phyloP scores from a whole-genome alignment of 2,113 vertebrate genomes.

The Irena cyanogastra region DNA sequence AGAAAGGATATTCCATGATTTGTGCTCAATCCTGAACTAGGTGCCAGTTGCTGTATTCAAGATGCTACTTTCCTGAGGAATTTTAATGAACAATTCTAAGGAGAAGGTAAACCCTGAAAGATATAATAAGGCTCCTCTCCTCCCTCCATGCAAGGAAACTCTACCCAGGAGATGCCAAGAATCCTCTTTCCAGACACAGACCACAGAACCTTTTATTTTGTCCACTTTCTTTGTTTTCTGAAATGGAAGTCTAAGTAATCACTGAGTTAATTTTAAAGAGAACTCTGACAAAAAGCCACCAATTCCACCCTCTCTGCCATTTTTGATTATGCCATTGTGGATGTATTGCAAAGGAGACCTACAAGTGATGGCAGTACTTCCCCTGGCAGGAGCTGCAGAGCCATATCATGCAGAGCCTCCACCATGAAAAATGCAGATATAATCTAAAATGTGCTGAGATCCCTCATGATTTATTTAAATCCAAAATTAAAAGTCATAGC shows the following conservation, averaged over 20 bases:
- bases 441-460: conserved; percentile 1
- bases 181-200: neutral
- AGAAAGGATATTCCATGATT: neutral
- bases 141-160: neutral
- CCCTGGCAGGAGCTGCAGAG: neutral
- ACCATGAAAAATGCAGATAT: neutral
- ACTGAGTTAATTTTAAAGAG: neutral
- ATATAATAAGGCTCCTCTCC: neutral
- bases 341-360: neutral
- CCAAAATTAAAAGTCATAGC: neutral
- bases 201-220: neutral
- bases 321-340: neutral
- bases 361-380: neutral
- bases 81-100: neutral
- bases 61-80: neutral
- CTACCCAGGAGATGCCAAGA: neutral
- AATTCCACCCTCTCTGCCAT: neutral
- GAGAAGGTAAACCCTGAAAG: neutral
- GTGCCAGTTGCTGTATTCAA: neutral
- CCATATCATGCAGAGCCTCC: neutral
- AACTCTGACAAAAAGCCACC: neutral
- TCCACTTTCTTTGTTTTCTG: neutral
- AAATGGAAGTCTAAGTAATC: neutral
- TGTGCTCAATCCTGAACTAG: neutral
- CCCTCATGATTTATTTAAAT: conserved; percentile 27